Percentiles rank a stretch among this genome's conserved stretches.
These are phyloP conservation scores for Argyra leucocephala DNA, from an alignment of 2,888 invertebrate species.

Conservation along the genomic window DNA sequence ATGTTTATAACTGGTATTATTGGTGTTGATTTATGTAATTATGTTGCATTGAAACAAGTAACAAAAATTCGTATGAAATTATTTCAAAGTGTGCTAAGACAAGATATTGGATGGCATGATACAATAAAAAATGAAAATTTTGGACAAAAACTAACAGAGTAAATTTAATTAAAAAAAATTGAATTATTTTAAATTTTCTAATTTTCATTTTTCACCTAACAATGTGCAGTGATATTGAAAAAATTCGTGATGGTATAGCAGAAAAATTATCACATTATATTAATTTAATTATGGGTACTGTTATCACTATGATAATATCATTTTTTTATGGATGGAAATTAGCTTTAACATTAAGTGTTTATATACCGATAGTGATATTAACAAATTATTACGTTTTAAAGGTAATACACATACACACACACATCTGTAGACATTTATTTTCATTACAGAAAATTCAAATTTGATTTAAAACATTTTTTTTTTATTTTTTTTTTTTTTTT, in stretches of 20 bases:
- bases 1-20: constrained; percentile 56
- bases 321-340: constrained; percentile 78
- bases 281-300: constrained; percentile 45
- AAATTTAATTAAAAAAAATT: constrained; percentile 38
- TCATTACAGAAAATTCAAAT: background rate
- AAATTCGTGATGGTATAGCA: constrained; percentile 74
- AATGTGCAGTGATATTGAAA: constrained; percentile 59
- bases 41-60: constrained; percentile 55
- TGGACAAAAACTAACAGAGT: constrained; percentile 66
- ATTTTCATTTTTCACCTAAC: background rate
- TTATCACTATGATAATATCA: constrained; percentile 59
- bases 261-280: constrained; percentile 72
- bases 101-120: constrained; percentile 68
- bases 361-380: constrained; percentile 66
- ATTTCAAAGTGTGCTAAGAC: constrained; percentile 55
- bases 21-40: constrained; percentile 58
- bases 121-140: constrained; percentile 61
- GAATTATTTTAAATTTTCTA: constrained; percentile 12
- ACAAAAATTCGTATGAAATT: constrained; percentile 54
- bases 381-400: constrained; percentile 67
- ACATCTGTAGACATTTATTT: background rate
- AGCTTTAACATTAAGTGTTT: constrained; percentile 67
- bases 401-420: constrained; percentile 47
- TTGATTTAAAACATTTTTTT: background rate
- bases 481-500: background rate